Evolutionary conservation across 2,113 vertebrate genomes (phyloP), one percentile per base, ranked within the genome.

Genomic region (Vanacampus margaritifer): DNA sequence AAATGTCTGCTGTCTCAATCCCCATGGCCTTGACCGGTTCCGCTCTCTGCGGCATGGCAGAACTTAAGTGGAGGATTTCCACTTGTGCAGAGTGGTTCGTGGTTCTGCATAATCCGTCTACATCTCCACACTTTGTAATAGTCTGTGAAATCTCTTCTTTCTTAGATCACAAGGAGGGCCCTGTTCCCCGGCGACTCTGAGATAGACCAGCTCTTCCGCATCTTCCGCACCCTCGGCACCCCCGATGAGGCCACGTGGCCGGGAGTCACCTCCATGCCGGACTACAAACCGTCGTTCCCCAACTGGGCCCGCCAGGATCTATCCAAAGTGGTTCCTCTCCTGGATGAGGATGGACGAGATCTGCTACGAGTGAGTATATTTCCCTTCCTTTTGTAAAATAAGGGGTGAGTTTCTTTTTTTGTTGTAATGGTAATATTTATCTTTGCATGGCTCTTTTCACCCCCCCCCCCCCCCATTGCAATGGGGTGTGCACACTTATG

Each of bases 231-330:
- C 1, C 72, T 98, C 84, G 95, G 96, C 1, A 98, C 96, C 0
- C 96, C 96, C 0, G 96, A 98, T 54, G 96, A 98, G 75, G 84
- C 79, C 0, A 88, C 92, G 43, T 98, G 96, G 95, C 95, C 95
- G 0, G 95, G 95, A 36, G 95, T 98, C 67, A 95, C 94, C 0
- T 92, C 94, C 1, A 94, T 98, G 95, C 95, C 96, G 0, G 96
- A 98, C 83, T 98, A 98, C 86, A 98, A 98, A 74, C 93, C 95
- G 0, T 95, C 94, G 53, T 98, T 98, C 75, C 96, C 96, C 17
- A 95, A 96, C 58, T 98, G 96, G 96, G 93, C 93, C 26, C 89
- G 92, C 19, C 96, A 98, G 84, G 96, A 98, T 37, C 89, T 98
- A 56, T 84, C 92, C 68, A 98, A 97, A 79, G 94, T 98, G 62